Percentiles rank a stretch among this genome's conserved stretches.
Conservation (phyloP, 2,888 invertebrate genomes). For the Thereva nobilitata region DNA sequence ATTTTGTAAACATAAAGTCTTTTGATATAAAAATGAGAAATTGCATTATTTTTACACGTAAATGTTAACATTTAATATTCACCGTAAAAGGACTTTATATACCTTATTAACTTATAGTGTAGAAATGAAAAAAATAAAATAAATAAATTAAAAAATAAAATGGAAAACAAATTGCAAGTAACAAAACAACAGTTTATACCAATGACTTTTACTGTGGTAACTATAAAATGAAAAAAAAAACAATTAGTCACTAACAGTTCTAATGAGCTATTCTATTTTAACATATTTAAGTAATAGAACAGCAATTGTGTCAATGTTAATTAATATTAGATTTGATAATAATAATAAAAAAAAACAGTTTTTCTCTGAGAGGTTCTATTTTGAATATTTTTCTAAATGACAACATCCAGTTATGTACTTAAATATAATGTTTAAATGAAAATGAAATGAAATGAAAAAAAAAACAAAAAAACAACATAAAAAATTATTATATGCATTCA, state of each 20-base stretch:
- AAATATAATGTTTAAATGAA: too few species aligned
- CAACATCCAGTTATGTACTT: slow-evolving; percentile 2
- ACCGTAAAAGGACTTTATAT: slow-evolving; percentile 20
- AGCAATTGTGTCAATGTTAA: slow-evolving; percentile 40
- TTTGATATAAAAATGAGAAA: slow-evolving; percentile 33
- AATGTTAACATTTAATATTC: slow-evolving; percentile 33
- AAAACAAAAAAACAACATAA: slow-evolving; percentile 18
- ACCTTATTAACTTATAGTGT: slow-evolving; percentile 7
- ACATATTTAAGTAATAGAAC: slow-evolving; percentile 28
- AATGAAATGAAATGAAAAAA: slow-evolving; percentile 2
- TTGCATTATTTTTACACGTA: slow-evolving; percentile 35
- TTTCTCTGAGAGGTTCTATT: slow-evolving; percentile 42
- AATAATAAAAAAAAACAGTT: slow-evolving; percentile 38
- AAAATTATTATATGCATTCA: slow-evolving; percentile 35
- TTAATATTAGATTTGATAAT: slow-evolving; percentile 37
- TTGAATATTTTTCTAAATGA: slow-evolving; percentile 42
- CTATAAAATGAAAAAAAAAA: slow-evolving; percentile 18
- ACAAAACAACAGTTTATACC: slow-evolving; percentile 1
- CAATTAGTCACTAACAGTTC: slow-evolving; percentile 36
- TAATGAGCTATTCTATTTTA: slow-evolving; percentile 26
- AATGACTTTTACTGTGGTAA: slow-evolving; percentile 34
- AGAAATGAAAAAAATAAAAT: background rate
- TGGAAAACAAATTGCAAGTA: slow-evolving; percentile 1
- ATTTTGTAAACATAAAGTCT: slow-evolving; percentile 35
- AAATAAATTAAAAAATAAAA: slow-evolving; percentile 6